Percentiles rank a stretch among this genome's conserved stretches.
phyloP scores from a whole-genome alignment of 2,888 invertebrate genomes.

The Papilio demoleus region DNA sequence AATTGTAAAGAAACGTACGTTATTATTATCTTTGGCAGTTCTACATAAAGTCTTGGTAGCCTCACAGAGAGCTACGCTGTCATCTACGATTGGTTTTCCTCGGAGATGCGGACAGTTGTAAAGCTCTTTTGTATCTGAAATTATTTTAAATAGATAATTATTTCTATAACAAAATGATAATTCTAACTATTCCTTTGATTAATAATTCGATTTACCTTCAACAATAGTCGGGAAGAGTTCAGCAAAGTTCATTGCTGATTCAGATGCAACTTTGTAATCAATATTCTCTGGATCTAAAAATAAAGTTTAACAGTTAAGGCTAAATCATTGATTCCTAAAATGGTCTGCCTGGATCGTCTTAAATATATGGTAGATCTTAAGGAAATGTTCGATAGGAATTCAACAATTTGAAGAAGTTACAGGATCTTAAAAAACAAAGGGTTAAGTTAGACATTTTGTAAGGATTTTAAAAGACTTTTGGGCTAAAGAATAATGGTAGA shows the following conservation, averaged over 20 bases:
- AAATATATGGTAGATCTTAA: too few relatives aligned
- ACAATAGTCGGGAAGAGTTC: conserved; percentile 55
- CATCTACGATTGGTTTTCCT: conserved; percentile 54
- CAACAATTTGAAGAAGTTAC: too few relatives aligned
- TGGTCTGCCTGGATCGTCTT: too few relatives aligned
- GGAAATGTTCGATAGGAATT: too few relatives aligned
- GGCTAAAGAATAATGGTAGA: too few relatives aligned
- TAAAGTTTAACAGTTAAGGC: background rate
- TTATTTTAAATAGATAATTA: background rate
- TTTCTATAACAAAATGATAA: too few relatives aligned
- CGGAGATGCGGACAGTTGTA: conserved; percentile 48
- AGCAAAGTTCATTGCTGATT: conserved; percentile 52
- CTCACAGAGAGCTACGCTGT: conserved; percentile 55
- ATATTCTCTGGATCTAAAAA: conserved; percentile 60
- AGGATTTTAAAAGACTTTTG: too few relatives aligned
- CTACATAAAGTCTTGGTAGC: conserved; percentile 53
- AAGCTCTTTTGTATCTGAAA: conserved; percentile 56
- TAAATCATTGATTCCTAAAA: too few relatives aligned
- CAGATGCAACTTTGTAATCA: conserved; percentile 55
- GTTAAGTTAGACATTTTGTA: too few relatives aligned
- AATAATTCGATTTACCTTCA: conserved; percentile 61
- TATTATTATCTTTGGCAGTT: conserved; percentile 54
- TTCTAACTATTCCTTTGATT: too few relatives aligned
- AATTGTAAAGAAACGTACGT: conserved; percentile 48
- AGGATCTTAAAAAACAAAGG: too few relatives aligned